phyloP scores from a whole-genome alignment of 2,797 vertebrate genomes.

The Galago senegalensis region DNA sequence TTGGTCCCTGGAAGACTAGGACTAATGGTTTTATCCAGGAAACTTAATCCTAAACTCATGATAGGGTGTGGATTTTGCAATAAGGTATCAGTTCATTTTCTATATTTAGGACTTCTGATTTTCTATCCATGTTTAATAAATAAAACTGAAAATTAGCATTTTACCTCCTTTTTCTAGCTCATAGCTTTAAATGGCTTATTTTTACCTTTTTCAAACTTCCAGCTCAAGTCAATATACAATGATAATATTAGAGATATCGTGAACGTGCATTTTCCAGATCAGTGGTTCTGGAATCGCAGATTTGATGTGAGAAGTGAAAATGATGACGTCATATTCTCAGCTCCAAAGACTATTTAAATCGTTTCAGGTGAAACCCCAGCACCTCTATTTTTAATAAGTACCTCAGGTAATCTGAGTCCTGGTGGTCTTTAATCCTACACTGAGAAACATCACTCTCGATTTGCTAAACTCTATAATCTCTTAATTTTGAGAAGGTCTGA shows the following conservation, averaged over 20 bases:
- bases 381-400: conserved; percentile 5
- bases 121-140: not conserved
- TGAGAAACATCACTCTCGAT: not conserved
- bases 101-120: not conserved
- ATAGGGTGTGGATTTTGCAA: not conserved
- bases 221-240: not conserved
- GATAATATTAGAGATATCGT: not conserved
- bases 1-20: not conserved
- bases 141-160: not conserved
- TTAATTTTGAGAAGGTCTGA: not conserved
- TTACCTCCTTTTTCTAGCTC: not conserved
- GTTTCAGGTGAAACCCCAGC: conserved; percentile 7
- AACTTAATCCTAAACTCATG: not conserved
- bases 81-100: not conserved
- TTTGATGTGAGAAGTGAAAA: conserved; percentile 1
- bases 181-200: not conserved
- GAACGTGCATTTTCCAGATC: not conserved
- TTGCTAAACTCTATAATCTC: conserved; percentile 24
- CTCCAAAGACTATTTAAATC: not conserved
- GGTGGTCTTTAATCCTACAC: not conserved
- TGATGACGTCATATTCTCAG: not conserved
- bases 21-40: not conserved
- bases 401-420: not conserved
- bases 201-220: not conserved
- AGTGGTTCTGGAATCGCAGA: not conserved